Base-by-base conservation (phyloP, 2,797 vertebrate species). In the Hapalemur alaotrensis region DNA sequence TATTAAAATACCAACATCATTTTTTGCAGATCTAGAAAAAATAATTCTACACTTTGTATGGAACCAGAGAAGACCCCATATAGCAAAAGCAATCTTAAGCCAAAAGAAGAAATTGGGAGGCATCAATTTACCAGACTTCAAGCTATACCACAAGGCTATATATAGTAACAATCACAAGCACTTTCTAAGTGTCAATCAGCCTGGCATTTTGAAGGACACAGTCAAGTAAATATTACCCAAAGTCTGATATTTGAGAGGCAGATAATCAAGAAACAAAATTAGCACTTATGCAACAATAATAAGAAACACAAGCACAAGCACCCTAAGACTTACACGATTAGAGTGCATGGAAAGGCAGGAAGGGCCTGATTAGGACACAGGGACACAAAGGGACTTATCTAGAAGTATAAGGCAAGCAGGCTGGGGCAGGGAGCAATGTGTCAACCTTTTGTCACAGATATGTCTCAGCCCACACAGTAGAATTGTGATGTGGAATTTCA, bases 251-350 rank as follows among this genome's bases (percentile, higher is more conserved):
- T 59, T 75, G 41, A 86, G 32, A 89, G 91, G 14, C 13, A 65
- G n/a, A 48, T 67, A 83, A 93, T 86, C n/a, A 93, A 70, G 43
- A 78, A 93, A 83, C 15, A 93, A 75, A 79, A 57, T 85, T 28
- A 88, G 23, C 48, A 50, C 15, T 0, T 43, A 22, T 15, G 30
- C 43, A 93, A 41, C 13, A 65, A 46, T 78, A 22, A 54, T 46
- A 28, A 72, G 7, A 57, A 92, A 52, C 18, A 50, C 38, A 50
- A 76, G 28, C 18, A 50, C 38, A 50, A 76, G 28, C 13, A 72
- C 4, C 23, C 4, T 46, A n/a, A 82, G 30, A 35, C 14, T 46
- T 10, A 2, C 30, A 23, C 1, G 1, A 46, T 38, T 59, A 63
- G 80, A 59, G 28, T 48, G 0, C 3, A 48, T 1, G 1, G 7